phyloP scores from a whole-genome alignment of 2,113 vertebrate genomes.

The Hoplias malabaricus region DNA sequence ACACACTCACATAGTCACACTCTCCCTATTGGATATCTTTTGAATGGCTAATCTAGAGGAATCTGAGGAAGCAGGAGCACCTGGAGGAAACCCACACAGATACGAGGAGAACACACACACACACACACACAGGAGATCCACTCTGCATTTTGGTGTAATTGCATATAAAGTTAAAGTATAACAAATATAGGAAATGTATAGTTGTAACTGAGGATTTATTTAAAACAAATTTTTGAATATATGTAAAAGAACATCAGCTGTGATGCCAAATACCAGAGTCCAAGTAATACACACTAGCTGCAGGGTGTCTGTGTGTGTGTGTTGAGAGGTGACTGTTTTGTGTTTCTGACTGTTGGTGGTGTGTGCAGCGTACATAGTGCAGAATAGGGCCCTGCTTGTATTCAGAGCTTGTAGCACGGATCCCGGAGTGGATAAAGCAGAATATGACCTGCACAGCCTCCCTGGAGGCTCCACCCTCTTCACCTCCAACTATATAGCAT shows the following conservation, averaged over 20 bases:
- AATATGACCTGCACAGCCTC: conserved; percentile 37
- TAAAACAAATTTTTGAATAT: too few relatives aligned
- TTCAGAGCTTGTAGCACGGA: conserved; percentile 11
- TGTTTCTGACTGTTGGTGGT: conserved; percentile 17
- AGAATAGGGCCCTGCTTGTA: conserved; percentile 56
- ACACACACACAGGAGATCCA: too few relatives aligned
- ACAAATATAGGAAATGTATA: not conserved
- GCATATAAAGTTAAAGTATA: too few relatives aligned
- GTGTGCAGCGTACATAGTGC: conserved; percentile 35
- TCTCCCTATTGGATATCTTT: too few relatives aligned
- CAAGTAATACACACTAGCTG: not conserved
- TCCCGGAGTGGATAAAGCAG: conserved; percentile 11
- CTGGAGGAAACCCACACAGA: too few relatives aligned
- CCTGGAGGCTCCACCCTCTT: conserved; percentile 30
- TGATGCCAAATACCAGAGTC: not conserved
- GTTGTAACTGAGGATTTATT: too few relatives aligned
- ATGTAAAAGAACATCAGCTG: not conserved
- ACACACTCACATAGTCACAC: too few relatives aligned
- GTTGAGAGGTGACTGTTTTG: conserved; percentile 41
- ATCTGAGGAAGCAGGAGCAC: too few relatives aligned
- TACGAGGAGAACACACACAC: too few relatives aligned
- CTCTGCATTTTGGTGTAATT: too few relatives aligned
- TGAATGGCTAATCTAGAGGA: too few relatives aligned
- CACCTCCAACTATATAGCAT: not conserved
- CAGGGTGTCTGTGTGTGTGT: not conserved